Conservation (phyloP, 2,113 vertebrate species). For the Phrynosoma platyrhinos region DNA sequence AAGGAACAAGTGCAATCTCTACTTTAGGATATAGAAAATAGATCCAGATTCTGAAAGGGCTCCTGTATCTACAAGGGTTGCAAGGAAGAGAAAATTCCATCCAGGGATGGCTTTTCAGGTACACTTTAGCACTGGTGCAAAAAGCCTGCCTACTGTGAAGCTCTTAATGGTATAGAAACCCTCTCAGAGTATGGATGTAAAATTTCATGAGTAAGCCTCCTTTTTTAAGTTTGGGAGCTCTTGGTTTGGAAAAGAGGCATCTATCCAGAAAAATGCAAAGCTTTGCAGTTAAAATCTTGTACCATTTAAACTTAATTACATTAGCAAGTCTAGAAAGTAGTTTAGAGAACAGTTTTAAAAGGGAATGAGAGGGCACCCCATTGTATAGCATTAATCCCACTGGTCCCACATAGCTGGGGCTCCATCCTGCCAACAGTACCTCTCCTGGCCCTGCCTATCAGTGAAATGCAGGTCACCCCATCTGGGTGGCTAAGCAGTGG, state of each 20-base stretch:
- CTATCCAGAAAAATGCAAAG: not conserved
- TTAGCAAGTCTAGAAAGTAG: not conserved
- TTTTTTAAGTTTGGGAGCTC: not conserved
- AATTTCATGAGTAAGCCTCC: not conserved
- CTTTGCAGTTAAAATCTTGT: not conserved
- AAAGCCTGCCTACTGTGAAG: not conserved
- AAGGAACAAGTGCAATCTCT: not conserved
- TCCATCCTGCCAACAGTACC: not conserved
- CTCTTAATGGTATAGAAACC: conserved; percentile 4
- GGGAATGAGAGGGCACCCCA: not conserved
- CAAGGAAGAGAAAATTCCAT: not conserved
- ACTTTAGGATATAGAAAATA: not conserved
- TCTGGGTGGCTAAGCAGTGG: not conserved
- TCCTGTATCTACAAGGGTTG: not conserved
- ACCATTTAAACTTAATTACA: not conserved
- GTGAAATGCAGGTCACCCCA: not conserved
- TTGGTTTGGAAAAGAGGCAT: not conserved
- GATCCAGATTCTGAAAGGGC: not conserved
- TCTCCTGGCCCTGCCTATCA: not conserved
- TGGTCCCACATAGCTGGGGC: not conserved
- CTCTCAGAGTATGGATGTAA: not conserved
- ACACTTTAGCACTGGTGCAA: not conserved
- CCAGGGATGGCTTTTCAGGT: not conserved
- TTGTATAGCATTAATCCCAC: not conserved
- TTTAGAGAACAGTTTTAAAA: not conserved